Base-by-base conservation (phyloP, 2,888 invertebrate genomes). In the Cosmia pyralina region DNA sequence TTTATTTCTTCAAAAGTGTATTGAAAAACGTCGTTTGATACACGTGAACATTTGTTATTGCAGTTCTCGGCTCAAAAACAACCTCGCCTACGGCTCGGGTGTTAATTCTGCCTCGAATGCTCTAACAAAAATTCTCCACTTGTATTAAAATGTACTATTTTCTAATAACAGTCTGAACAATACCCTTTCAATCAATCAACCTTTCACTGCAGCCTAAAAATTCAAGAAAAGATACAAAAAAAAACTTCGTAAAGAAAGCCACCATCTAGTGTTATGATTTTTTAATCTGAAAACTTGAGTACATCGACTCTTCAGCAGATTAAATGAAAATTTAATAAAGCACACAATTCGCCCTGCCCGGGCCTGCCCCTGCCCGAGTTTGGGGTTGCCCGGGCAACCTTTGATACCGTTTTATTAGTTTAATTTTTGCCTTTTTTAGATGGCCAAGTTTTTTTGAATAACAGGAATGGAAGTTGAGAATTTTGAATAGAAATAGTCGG, bases 291-390 rank as follows among this genome's bases (percentile, higher is more conserved):
- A 64, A 69, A 34, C 46, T 67, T 10, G 63, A 72, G 60, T 60
- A 72, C 64, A 57, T 68, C 34, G 73, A 53, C 10, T 60, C 38
- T 62, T 69, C 58, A 67, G 57, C 17, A 64, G 69, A 85, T 79
- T 81, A 69, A 67, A 83, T 84, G 74, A 84, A 85, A 79, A 83
- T 83, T 83, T 84, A 63, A 85, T 85, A 77, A 82, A 75, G 53
- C 50, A 34, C 44, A 69, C 52, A 65, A 67, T 81, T 60, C 50
- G 8, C 15, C 15, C 13, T 22, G 19, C 48, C 22, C 41, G 52
- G 17, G 22, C 34, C 62, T 17, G 17, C 52, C 38, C 22, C 3
- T 65, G 52, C 34, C 58, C n/a, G 41, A 66, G n/a, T 60, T 46
- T 11, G 57, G 5, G 38, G 52, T 66, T 73, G 69, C 73, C 58